phyloP scores from a whole-genome alignment of 2,797 vertebrate genomes.

The Aplochiton taeniatus region DNA sequence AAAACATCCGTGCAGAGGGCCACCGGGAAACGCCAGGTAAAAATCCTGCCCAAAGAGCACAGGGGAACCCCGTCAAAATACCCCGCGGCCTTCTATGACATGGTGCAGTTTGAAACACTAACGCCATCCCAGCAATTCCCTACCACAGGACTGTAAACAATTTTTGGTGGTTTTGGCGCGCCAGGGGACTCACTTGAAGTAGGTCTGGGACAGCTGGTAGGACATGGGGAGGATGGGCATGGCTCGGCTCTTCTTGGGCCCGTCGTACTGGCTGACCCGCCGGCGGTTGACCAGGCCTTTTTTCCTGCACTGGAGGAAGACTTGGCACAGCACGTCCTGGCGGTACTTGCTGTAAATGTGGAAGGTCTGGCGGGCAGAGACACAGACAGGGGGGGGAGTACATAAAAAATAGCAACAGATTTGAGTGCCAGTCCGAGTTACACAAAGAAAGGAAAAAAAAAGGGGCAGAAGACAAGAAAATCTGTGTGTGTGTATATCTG shows the following conservation, averaged over 20 bases:
- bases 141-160: too few relatives aligned
- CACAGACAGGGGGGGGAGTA: too few relatives aligned
- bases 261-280: conserved; percentile 76
- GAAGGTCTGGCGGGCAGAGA: conserved; percentile 77
- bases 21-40: conserved; percentile 89
- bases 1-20: conserved; percentile 82
- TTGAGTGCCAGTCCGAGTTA: too few relatives aligned
- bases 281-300: conserved; percentile 89
- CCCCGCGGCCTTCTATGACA: too few relatives aligned
- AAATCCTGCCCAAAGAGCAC: conserved; percentile 73
- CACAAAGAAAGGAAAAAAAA: too few relatives aligned
- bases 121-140: too few relatives aligned
- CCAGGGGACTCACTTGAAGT: conserved; percentile 71
- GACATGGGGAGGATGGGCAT: conserved; percentile 96
- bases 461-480: too few relatives aligned
- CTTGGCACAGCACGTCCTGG: conserved; percentile 84
- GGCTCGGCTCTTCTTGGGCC: conserved; percentile 88
- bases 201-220: conserved; percentile 93
- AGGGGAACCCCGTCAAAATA: background rate
- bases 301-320: conserved; percentile 86
- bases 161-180: too few relatives aligned
- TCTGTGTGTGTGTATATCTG: too few relatives aligned
- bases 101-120: background rate
- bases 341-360: conserved; percentile 86
- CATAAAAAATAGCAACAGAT: too few relatives aligned